Percentiles rank a stretch among this genome's conserved stretches.
These are phyloP conservation scores for Lepus townsendii DNA, from an alignment of 2,797 vertebrate species.

Conservation along the genomic window DNA sequence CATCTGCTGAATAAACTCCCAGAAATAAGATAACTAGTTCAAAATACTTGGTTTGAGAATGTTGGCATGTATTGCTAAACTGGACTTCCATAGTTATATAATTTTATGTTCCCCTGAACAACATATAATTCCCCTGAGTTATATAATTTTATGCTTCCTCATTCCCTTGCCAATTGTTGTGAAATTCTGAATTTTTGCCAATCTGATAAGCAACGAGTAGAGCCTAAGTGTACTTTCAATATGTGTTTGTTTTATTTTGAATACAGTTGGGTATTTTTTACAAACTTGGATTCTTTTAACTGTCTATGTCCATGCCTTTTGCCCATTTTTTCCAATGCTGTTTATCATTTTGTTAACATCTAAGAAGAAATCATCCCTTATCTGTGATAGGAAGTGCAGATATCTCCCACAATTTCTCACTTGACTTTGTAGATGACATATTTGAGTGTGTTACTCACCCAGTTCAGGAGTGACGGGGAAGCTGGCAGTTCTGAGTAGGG, in stretches of 20 bases:
- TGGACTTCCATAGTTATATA: not conserved
- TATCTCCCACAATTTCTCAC: not conserved
- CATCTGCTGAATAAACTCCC: not conserved
- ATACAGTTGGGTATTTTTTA: constrained; percentile 18
- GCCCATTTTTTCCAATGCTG: not conserved
- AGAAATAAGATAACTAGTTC: not conserved
- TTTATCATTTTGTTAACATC: not conserved
- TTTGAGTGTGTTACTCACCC: not conserved
- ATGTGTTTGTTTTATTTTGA: not conserved
- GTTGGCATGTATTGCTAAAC: not conserved
- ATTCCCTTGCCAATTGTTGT: not conserved
- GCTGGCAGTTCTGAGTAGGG: not conserved
- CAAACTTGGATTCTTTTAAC: not conserved
- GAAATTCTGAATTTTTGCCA: not conserved
- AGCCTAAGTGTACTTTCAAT: not conserved
- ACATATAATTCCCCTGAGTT: not conserved
- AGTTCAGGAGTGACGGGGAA: not conserved
- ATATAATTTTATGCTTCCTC: not conserved
- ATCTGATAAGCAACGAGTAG: not conserved
- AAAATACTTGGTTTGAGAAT: not conserved
- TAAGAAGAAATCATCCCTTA: not conserved
- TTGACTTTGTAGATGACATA: not conserved
- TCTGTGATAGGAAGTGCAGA: not conserved
- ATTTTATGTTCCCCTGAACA: not conserved
- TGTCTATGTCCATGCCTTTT: not conserved